Conservation (phyloP, 1,140 invertebrate species). For the Alviniconcha marisindica region DNA sequence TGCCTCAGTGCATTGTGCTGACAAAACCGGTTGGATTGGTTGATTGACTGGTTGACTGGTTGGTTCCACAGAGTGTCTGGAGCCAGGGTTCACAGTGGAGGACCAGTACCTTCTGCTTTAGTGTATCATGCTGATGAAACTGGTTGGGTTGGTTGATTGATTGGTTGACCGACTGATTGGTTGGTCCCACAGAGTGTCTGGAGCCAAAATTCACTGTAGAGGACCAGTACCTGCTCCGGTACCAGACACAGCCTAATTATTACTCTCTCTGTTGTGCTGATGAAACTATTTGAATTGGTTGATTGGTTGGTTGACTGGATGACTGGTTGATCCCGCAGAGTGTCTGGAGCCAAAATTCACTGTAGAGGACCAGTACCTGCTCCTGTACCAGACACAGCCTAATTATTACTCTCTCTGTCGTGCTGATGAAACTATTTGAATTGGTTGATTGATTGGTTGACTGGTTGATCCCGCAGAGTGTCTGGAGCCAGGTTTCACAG, state of each 20-base stretch:
- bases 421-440: not conserved
- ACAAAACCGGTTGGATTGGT: not conserved
- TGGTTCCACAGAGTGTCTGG: conserved; percentile 10
- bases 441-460: not conserved
- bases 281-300: not conserved
- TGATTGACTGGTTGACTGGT: not conserved
- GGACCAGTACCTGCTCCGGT: conserved; percentile 9
- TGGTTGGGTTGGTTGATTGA: not conserved
- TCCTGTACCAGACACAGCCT: conserved; percentile 4
- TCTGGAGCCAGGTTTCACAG: conserved; percentile 11
- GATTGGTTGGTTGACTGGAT: not conserved
- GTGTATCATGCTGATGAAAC: no score
- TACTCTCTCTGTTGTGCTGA: not conserved
- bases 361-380: conserved; percentile 6
- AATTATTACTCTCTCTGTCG: not conserved
- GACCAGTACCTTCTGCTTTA: conserved; percentile 21
- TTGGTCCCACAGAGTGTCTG: conserved; percentile 20
- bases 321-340: no score
- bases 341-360: conserved; percentile 8
- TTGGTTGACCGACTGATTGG: not conserved
- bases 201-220: not conserved
- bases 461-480: conserved; percentile 2
- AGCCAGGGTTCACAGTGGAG: not conserved
- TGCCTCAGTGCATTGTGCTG: conserved; percentile 5
- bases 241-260: not conserved